A percentile compares a stretch with the other conserved stretches of the same genome.
phyloP scores from a whole-genome alignment of 2,888 invertebrate species.

The Liodrosophila aerea region DNA sequence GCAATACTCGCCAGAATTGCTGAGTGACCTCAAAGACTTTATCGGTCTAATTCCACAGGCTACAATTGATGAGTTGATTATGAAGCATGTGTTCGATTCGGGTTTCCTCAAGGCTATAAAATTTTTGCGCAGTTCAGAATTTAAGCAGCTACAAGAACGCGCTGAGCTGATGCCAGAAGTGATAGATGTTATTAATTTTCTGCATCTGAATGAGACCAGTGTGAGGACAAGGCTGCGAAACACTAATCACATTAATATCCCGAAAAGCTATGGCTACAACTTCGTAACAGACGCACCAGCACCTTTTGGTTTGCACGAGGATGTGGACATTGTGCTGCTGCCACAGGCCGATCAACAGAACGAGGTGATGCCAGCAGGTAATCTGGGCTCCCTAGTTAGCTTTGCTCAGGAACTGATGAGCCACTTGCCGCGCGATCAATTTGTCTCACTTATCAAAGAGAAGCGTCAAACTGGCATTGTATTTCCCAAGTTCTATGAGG shows the following conservation, averaged over 20 bases:
- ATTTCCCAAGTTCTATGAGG: slow-evolving; percentile 73
- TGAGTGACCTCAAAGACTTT: slow-evolving; percentile 71
- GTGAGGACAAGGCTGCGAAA: slow-evolving; percentile 1
- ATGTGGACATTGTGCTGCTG: slow-evolving; percentile 41
- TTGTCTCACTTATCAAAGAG: slow-evolving; percentile 68
- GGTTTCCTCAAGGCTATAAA: slow-evolving; percentile 68
- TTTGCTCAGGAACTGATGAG: slow-evolving; percentile 67
- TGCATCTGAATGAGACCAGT: slow-evolving; percentile 65
- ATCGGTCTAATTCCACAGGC: slow-evolving; percentile 60
- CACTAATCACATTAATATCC: no score
- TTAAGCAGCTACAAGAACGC: slow-evolving; percentile 54
- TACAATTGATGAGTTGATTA: slow-evolving; percentile 63
- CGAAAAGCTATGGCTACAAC: slow-evolving; percentile 7
- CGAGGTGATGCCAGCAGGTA: background rate
- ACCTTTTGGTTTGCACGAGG: background rate
- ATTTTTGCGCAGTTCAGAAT: slow-evolving; percentile 67
- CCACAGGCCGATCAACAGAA: background rate
- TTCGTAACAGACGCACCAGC: background rate
- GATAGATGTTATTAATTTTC: slow-evolving; percentile 66
- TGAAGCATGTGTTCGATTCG: slow-evolving; percentile 69
- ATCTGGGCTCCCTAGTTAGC: slow-evolving; percentile 51
- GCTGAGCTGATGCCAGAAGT: slow-evolving; percentile 71
- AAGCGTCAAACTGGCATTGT: slow-evolving; percentile 55
- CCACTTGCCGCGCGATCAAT: slow-evolving; percentile 68
- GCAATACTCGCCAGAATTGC: slow-evolving; percentile 69